A percentile compares a stretch with the other conserved stretches of the same genome.
These are phyloP conservation scores for Noturus placidus DNA, from an alignment of 2,113 vertebrate species.

Conservation along the genomic window DNA sequence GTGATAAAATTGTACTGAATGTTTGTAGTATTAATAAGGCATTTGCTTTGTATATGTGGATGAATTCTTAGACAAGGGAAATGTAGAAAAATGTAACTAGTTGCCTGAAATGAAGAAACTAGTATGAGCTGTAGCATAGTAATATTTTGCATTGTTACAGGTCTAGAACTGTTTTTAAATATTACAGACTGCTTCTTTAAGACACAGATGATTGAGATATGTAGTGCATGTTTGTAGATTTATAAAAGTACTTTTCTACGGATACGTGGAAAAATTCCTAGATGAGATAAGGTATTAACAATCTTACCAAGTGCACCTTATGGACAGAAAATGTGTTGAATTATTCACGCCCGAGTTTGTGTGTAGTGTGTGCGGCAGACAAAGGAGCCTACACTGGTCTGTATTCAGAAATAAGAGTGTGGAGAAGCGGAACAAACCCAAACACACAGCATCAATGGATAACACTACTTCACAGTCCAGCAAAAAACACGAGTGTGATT, in stretches of 20 bases:
- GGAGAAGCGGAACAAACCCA: constrained; percentile 1
- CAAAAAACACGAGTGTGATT: not conserved
- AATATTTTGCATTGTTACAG: not conserved
- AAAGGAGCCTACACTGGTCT: not conserved
- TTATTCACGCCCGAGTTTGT: not conserved
- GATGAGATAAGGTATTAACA: not conserved
- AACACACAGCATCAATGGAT: constrained; percentile 12
- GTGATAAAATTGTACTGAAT: not conserved
- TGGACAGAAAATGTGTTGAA: not conserved
- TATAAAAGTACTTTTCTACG: not conserved
- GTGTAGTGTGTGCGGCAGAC: not conserved
- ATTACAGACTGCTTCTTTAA: not conserved
- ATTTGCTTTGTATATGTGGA: not conserved
- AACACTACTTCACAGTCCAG: not conserved
- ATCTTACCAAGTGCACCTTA: not conserved
- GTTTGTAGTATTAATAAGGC: not conserved
- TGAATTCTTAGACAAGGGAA: not conserved
- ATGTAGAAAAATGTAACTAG: not conserved
- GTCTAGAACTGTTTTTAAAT: not conserved
- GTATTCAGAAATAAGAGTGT: not conserved
- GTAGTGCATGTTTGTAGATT: not conserved
- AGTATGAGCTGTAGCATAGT: not conserved
- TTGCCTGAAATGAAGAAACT: not conserved
- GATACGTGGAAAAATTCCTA: not conserved
- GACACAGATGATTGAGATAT: not conserved